Conservation (phyloP, 2,888 invertebrate species). For the Microplitis manilae region DNA sequence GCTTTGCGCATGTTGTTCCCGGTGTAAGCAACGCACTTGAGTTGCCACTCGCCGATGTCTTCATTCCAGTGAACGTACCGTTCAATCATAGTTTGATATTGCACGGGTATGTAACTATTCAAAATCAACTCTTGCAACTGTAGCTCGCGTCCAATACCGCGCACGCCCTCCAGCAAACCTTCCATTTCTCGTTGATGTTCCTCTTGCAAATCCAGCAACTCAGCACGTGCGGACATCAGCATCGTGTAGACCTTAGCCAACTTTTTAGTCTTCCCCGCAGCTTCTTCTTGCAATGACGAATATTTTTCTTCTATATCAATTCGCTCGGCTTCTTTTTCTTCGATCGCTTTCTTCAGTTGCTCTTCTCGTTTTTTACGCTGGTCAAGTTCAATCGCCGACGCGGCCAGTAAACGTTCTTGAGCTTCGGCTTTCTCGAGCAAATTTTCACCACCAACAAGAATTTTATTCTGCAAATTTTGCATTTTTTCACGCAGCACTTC, state of each 20-base stretch:
- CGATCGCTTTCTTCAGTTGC: conserved; percentile 84
- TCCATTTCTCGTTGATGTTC: conserved; percentile 99
- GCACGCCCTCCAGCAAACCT: conserved; percentile 92
- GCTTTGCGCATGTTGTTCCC: conserved; percentile 97
- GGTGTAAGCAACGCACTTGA: conserved; percentile 97
- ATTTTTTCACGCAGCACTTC: conserved; percentile 88
- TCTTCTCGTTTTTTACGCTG: conserved; percentile 85
- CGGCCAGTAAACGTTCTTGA: conserved; percentile 90
- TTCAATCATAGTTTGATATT: conserved; percentile 93
- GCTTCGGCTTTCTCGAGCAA: conserved; percentile 96
- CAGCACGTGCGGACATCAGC: conserved; percentile 88
- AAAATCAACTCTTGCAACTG: conserved; percentile 92
- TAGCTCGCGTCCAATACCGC: conserved; percentile 91
- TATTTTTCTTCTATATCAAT: conserved; percentile 96
- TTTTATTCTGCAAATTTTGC: conserved; percentile 92
- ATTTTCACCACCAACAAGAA: conserved; percentile 98
- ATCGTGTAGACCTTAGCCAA: conserved; percentile 90
- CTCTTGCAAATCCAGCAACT: conserved; percentile 88
- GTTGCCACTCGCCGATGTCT: conserved; percentile 98
- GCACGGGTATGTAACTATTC: conserved; percentile 93
- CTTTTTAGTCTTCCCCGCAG: conserved; percentile 92
- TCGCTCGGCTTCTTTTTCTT: conserved; percentile 93
- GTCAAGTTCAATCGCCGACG: conserved; percentile 87
- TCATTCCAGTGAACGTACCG: conserved; percentile 97
- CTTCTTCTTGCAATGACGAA: conserved; percentile 95